These are phyloP conservation scores for Sorex fumeus DNA, from an alignment of 2,113 vertebrate species.

Conservation along the genomic window DNA sequence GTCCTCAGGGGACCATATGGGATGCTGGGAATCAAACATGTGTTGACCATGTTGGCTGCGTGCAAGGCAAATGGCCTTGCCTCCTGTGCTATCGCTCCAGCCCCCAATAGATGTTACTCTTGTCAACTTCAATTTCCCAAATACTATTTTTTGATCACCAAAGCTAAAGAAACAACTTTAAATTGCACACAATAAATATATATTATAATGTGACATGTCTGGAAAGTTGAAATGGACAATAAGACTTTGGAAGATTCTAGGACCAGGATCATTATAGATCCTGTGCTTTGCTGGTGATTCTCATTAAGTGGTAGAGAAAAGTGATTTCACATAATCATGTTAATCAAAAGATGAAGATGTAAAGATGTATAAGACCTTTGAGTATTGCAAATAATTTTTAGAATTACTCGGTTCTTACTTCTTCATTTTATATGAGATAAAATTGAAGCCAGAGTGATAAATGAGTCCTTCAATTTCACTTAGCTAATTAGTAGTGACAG, in stretches of 20 bases:
- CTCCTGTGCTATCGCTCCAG: too few relatives aligned
- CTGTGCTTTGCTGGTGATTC: slow-evolving; percentile 4
- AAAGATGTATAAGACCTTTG: slow-evolving; percentile 56
- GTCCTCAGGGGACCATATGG: too few relatives aligned
- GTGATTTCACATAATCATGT: slow-evolving; percentile 71
- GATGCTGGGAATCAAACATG: too few relatives aligned
- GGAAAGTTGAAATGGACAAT: slow-evolving; percentile 54
- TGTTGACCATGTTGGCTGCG: too few relatives aligned
- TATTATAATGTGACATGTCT: slow-evolving; percentile 31
- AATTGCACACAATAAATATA: slow-evolving; percentile 47
- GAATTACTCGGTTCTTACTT: slow-evolving; percentile 49
- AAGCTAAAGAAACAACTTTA: slow-evolving; percentile 68
- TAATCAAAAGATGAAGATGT: slow-evolving; percentile 71
- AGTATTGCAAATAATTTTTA: slow-evolving; percentile 56
- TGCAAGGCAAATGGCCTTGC: too few relatives aligned
- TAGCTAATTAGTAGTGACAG: slow-evolving; percentile 67
- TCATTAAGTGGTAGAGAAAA: slow-evolving; percentile 53
- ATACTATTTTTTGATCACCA: slow-evolving; percentile 65
- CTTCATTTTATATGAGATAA: slow-evolving; percentile 70
- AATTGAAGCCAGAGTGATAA: slow-evolving; percentile 65
- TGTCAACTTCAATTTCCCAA: slow-evolving; percentile 27
- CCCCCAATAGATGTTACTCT: slow-evolving; percentile 22
- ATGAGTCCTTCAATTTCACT: slow-evolving; percentile 60
- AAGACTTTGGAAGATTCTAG: not conserved
- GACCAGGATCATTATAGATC: not conserved